phyloP scores from a whole-genome alignment of 1,140 invertebrate genomes.

The Cydia fagiglandana region DNA sequence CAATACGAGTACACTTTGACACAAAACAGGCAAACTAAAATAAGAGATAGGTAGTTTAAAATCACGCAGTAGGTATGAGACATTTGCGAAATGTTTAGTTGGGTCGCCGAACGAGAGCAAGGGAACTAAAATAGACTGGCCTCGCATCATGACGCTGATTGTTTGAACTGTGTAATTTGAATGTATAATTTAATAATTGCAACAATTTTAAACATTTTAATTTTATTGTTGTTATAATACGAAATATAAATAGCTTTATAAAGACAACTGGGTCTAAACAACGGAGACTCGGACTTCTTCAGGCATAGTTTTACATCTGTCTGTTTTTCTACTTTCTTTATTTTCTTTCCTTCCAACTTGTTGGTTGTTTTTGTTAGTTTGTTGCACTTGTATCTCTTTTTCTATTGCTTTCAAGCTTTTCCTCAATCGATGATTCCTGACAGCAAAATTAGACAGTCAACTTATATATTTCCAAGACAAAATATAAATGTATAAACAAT shows the following conservation, averaged over 20 bases:
- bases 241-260: not conserved
- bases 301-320: not conserved
- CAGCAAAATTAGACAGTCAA: not conserved
- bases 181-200: not conserved
- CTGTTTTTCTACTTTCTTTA: not conserved
- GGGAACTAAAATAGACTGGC: conserved; percentile 16
- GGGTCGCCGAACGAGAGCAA: conserved; percentile 19
- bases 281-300: not conserved
- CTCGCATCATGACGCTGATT: conserved; percentile 22
- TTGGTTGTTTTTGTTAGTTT: not conserved
- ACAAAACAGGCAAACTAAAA: not conserved
- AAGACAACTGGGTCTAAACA: not conserved
- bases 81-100: conserved; percentile 22
- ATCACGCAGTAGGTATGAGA: not conserved
- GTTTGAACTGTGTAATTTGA: not conserved
- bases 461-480: not conserved
- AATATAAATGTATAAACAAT: not conserved
- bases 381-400: not conserved
- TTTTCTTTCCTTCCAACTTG: not conserved
- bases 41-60: not conserved
- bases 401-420: not conserved
- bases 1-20: not conserved
- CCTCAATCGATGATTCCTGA: not conserved
- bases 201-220: not conserved
- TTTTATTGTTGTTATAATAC: not conserved